Percentiles rank a stretch among this genome's conserved stretches.
These are phyloP conservation scores for Balaeniceps rex DNA, from an alignment of 2,113 vertebrate species.

Conservation along the genomic window DNA sequence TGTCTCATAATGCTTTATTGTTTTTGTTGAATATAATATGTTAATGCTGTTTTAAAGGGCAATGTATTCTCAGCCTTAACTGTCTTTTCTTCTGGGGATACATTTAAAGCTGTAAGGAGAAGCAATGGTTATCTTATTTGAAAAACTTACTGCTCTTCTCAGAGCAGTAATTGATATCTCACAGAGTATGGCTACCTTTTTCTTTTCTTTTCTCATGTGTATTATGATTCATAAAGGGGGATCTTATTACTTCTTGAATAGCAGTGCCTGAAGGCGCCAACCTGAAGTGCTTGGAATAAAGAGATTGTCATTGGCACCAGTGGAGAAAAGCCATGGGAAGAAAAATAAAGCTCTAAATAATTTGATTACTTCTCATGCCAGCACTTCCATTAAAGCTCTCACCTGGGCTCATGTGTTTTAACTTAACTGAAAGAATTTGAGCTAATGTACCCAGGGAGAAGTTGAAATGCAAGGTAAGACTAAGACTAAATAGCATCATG, in stretches of 20 bases:
- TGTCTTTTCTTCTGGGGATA: neutral
- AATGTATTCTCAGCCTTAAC: neutral
- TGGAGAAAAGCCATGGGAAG: conserved; percentile 3
- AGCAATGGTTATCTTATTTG: neutral
- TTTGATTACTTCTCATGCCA: neutral
- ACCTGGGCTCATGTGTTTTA: neutral
- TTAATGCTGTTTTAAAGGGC: neutral
- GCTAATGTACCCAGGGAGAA: neutral
- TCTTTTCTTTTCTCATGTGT: neutral
- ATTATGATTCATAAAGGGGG: neutral
- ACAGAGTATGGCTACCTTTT: neutral
- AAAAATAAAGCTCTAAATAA: conserved; percentile 8
- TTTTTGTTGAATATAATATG: neutral
- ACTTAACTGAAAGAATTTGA: neutral
- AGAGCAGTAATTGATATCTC: neutral
- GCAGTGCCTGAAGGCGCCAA: neutral
- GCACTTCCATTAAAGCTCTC: conserved; percentile 5
- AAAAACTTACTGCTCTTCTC: neutral
- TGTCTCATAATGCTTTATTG: neutral
- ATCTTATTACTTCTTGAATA: neutral
- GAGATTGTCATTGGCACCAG: neutral
- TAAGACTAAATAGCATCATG: neutral
- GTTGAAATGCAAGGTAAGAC: neutral
- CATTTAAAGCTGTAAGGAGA: neutral
- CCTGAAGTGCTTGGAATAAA: conserved; percentile 2